Evolutionary conservation across 2,113 vertebrate genomes (phyloP), one percentile per base, ranked within the genome.

Genomic region (Melanocharis versteri): DNA sequence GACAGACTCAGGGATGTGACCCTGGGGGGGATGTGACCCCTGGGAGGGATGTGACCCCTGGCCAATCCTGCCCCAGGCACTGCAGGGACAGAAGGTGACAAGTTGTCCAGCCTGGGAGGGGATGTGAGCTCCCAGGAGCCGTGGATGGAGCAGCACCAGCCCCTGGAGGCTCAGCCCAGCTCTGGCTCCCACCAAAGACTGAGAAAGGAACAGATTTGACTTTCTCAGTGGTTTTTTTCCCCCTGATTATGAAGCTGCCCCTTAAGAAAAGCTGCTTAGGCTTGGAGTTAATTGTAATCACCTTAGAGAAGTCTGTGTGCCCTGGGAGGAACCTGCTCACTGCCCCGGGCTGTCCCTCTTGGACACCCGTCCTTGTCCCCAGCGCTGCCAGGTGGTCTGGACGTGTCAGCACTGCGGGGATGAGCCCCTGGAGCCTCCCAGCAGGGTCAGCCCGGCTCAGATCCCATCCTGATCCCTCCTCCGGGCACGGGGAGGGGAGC

Each of bases 181-280:
- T n/a, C 69, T 57, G 77, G 51, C 82, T 79, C 62, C n/a, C 68
- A 10, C 48, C 1, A 1, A 39, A 33, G 23, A 7, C 68, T 60
- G 54, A 69, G 91, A 80, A 70, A 86, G 27, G 54, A 9, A 13
- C 56, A 35, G 68, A 33, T 62, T 80, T 78, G 19, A 54, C 80
- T 83, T 94, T 81, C 91, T 69, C 83, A 42, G 27, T 19, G 1
- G 6, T 10, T 68, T 9, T 8, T 42, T 42, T 5, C 7, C 30
- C 30, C 18, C 17, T 12, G 31, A 69, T 13, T 60, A n/a, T 61
- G 75, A 82, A 95, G 64, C 85, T 92, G 58, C 66, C 50, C 80
- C 26, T 89, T 42, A 91, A 62, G 91, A 93, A 90, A 96, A 96
- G 87, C 93, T 78, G 76, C 87, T 96, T 83, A 94, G 68, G 64